Base-by-base conservation (phyloP, 2,888 invertebrate species). In the Nomada hirtipes region DNA sequence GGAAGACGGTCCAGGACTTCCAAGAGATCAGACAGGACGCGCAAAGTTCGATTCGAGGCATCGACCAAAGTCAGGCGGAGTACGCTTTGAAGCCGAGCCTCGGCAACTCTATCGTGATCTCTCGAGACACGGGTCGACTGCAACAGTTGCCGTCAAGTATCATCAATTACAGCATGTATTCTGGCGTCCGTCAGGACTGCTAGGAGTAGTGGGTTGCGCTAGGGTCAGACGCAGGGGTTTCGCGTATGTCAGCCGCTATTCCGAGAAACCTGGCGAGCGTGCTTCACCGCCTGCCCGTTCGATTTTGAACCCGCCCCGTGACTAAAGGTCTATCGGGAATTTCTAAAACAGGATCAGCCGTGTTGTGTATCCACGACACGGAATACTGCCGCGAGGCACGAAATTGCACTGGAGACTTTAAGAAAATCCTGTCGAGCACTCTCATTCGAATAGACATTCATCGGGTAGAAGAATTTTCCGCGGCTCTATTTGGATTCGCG, bases 111-210 rank as follows among this genome's bases (percentile, higher is more conserved):
- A 65, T 67, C 70, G 70, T 76, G 85, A 82, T 87, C 87, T 78
- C 85, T 79, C 78, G 68, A 73, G 78, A 61, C 70, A 71, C 72
- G 74, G 77, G 65, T 65, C 69, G 78, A 65, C 72, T 85, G 88
- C 86, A 88, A 88, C 88, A 80, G 88, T 88, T 88, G 79, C 80
- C 79, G 80, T 79, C 71, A 76, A 83, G 85, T 70, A 83, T 88
- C 85, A 88, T 86, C 85, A 88, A 88, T 88, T 88, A 88, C 82
- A 73, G 53, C 73, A 84, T 85, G 80, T 88, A 88, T 83, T 82
- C 73, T 76, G 47, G 72, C 63, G 78, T 84, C 76, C 80, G 80
- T 85, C 84, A 83, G 76, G 72, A 50, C 47, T 50, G 73, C 61
- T 64, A 29, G 69, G n/a, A 47, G n/a, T 69, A n/a, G 69, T 29